Base-by-base conservation (phyloP, 2,797 vertebrate species). In the Leptatherina wallacei region DNA sequence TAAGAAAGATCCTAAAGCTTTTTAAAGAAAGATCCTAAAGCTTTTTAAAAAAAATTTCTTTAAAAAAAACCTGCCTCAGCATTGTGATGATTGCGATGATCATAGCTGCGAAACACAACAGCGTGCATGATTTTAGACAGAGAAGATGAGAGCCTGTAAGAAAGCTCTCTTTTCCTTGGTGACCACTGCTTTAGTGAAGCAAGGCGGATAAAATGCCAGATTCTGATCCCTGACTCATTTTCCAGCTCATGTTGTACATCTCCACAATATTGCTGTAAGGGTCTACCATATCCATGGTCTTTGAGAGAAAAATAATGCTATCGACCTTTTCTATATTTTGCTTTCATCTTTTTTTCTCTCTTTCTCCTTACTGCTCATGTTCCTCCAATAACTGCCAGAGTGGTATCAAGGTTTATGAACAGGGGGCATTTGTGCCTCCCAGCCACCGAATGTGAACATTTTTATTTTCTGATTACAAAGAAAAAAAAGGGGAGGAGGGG, bases 181-280 rank as follows among this genome's bases (percentile, higher is more conserved):
- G 88, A 80, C 85, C 79, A 20, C 88, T 78, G 84, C 83, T 90
- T 93, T 91, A 90, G 92, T 92, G 90, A 93, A 93, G 91, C 89
- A 92, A 92, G 88, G 88, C 83, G 80, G 85, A 93, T 93, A 92
- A 92, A 94, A 88, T 87, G 88, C 78, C 78, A 38, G 75, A 84
- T 91, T 91, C 83, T 80, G 80, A 92, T 90, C 87, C 85, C 86
- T 88, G 90, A 92, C 88, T 93, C 91, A 90, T 90, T 88, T 89
- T 87, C 81, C 85, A 33, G 79, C 85, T 92, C 86, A 87, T 87
- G 88, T 77, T 88, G 69, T 75, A 73, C 84, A 85, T 89, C 73
- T 74, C 79, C 4, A 22, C 87, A 83, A 84, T 87, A 88, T 91
- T 88, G 90, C 90, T 91, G 54, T 61, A 75, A 91, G 91, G 85